Evolutionary conservation across 2,113 vertebrate species (phyloP), one percentile per base, ranked within the genome.

Genomic region (Etheostoma spectabile): DNA sequence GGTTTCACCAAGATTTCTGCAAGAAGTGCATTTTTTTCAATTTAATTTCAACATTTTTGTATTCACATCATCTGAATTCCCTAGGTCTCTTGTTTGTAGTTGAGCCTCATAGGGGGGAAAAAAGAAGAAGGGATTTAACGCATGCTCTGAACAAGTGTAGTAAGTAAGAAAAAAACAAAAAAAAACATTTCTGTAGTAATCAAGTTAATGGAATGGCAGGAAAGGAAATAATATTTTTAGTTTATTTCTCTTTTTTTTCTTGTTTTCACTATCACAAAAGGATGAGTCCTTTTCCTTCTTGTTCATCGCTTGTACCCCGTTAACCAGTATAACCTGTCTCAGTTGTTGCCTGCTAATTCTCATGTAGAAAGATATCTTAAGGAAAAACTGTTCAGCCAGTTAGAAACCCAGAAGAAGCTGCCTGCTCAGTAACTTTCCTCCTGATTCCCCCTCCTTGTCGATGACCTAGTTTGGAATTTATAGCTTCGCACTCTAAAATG

Each of bases 401-500:
- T 13, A 38, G 7, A 79, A 75, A 59, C 6, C 3, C 7, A 65
- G 6, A 30, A 51, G 11, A n/a, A 56, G 3, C 79, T 55, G 71
- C 59, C 48, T 66, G 11, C 61, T 68, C 69, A 27, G 63, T 72
- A 49, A 33, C 74, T 64, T 70, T 68, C 51, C 80, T 49, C 57
- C 65, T 53, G 13, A 65, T 62, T 22, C 18, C 63, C 46, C 55
- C 22, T 68, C 68, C 67, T 65, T 13, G 15, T 67, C 49, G 4
- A 24, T 86, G 80, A 89, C 88, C 90, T 78, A 88, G 42, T 86
- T 91, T 79, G 2, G 63, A 73, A 33, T 80, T 87, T 51, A 65
- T 73, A 77, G 65, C 64, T 82, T 72, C n/a, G 30, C 67, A 70
- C 24, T 75, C 45, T 74, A 53, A 73, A 79, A 84, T 77, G 11